phyloP scores from a whole-genome alignment of 2,888 invertebrate species.

The Euzetes globulus region DNA sequence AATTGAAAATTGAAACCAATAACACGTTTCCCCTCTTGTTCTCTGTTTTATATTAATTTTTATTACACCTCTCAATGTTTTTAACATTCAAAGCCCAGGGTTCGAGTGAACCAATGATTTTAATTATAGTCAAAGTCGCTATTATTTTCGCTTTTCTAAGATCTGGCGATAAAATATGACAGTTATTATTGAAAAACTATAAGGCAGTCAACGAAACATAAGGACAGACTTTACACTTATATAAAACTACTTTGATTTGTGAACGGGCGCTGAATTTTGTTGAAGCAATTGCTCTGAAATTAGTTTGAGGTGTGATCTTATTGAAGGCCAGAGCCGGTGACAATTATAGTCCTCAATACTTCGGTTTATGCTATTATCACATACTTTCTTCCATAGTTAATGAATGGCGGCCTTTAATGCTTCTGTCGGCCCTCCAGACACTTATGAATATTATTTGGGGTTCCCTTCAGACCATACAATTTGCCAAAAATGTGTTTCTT shows the following conservation, averaged over 20 bases:
- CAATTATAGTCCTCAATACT: conserved; percentile 7
- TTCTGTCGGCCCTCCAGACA: not conserved
- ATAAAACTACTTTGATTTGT: not conserved
- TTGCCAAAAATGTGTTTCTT: not conserved
- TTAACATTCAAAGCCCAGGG: not conserved
- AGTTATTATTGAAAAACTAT: too few relatives aligned
- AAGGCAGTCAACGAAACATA: too few relatives aligned
- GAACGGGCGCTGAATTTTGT: not conserved
- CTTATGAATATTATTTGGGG: conserved; percentile 1
- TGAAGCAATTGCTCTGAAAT: not conserved
- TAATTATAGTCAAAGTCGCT: too few relatives aligned
- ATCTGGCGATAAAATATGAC: too few relatives aligned
- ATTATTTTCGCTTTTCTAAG: too few relatives aligned
- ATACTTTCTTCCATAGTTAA: not conserved
- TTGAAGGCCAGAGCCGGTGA: conserved; percentile 3
- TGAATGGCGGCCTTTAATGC: not conserved
- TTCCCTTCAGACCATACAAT: not conserved
- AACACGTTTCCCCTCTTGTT: not conserved
- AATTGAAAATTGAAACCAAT: not conserved
- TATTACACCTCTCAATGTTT: not conserved
- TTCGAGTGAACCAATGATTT: too few relatives aligned
- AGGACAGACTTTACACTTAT: not conserved
- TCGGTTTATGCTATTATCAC: conserved; percentile 5
- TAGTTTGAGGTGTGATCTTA: not conserved
- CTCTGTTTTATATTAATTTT: not conserved